phyloP scores from a whole-genome alignment of 2,113 vertebrate genomes.

The Desmodus rotundus region DNA sequence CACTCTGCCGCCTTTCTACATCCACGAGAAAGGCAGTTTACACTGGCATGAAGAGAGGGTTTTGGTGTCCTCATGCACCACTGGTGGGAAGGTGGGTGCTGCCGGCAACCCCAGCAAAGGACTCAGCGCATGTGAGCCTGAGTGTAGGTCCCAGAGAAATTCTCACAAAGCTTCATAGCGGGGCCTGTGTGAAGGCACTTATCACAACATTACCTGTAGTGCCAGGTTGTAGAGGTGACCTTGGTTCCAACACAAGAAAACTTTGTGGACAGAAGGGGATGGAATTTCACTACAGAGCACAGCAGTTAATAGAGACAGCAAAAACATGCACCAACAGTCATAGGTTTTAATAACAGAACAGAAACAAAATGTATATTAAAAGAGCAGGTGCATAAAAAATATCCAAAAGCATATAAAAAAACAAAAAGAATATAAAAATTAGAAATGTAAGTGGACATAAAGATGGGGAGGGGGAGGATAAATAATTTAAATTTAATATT shows the following conservation, averaged over 20 bases:
- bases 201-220: neutral
- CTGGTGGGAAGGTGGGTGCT: neutral
- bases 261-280: neutral
- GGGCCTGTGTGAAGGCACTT: neutral
- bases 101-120: neutral
- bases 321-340: neutral
- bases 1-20: neutral
- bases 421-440: neutral
- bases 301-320: neutral
- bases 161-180: neutral
- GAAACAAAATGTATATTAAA: neutral
- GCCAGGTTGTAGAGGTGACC: neutral
- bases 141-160: rapidly evolving
- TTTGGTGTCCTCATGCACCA: neutral
- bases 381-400: neutral
- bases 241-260: neutral
- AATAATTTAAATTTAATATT: neutral
- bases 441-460: neutral
- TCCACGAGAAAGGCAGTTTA: neutral
- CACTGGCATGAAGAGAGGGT: rapidly evolving
- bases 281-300: neutral
- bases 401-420: neutral
- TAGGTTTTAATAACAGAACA: neutral
- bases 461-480: neutral
- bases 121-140: neutral